Percentiles rank a stretch among this genome's conserved stretches.
Evolutionary conservation across 2,113 vertebrate species (phyloP).

Genomic region (Mobula hypostoma): DNA sequence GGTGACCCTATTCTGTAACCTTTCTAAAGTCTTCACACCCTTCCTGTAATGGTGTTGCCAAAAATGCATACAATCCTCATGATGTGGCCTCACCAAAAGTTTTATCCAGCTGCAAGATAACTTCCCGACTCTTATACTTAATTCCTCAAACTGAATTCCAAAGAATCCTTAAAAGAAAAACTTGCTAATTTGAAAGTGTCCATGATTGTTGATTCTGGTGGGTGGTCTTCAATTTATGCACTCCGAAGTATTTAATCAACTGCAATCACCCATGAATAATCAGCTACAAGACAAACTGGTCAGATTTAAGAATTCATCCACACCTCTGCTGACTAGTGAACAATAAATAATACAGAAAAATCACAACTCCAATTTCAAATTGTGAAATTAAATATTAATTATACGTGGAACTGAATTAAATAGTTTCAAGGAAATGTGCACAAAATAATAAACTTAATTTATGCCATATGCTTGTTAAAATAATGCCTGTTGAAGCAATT

Average conservation of each 20-base stretch:
- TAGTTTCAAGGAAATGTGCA: constrained; percentile 8
- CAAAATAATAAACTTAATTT: constrained; percentile 23
- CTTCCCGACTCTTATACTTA: too few relatives aligned
- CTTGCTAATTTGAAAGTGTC: constrained; percentile 28
- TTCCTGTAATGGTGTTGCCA: too few relatives aligned
- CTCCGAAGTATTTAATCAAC: neutral
- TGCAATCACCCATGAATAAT: constrained; percentile 18
- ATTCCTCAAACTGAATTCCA: neutral
- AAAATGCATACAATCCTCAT: too few relatives aligned
- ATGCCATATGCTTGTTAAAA: neutral
- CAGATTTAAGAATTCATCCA: constrained; percentile 17
- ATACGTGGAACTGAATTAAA: neutral
- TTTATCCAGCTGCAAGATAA: too few relatives aligned
- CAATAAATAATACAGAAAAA: neutral
- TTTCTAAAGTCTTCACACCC: too few relatives aligned
- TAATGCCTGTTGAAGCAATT: constrained; percentile 5
- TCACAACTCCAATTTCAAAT: neutral
- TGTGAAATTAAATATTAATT: neutral
- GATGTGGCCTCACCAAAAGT: too few relatives aligned
- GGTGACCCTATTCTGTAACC: too few relatives aligned
- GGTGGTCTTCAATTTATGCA: constrained; percentile 7
- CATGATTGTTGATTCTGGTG: neutral
- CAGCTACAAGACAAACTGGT: neutral
- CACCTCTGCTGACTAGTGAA: constrained; percentile 1
- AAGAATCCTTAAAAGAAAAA: neutral